Evolutionary conservation across 1,140 invertebrate genomes (phyloP).

Genomic region (Heliconius hermathena): DNA sequence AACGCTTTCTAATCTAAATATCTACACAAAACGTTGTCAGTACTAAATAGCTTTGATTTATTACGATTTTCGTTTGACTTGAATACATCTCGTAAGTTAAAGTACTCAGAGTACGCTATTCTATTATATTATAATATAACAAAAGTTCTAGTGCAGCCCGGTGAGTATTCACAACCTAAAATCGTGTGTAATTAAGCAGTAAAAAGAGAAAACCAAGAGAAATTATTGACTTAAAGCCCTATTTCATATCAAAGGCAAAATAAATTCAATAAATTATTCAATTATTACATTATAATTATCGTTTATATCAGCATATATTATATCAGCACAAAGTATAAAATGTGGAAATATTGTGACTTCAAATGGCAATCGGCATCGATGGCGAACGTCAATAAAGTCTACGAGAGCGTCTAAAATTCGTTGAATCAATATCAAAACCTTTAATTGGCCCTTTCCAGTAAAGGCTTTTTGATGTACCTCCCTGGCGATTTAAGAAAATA

Average conservation of each 20-base stretch:
- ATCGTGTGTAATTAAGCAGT: slow-evolving; percentile 42
- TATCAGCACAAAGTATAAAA: background rate
- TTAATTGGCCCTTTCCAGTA: slow-evolving; percentile 69
- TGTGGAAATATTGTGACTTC: slow-evolving; percentile 38
- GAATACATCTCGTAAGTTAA: background rate
- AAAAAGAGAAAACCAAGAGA: slow-evolving; percentile 43
- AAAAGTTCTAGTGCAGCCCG: too few species aligned
- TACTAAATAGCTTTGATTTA: slow-evolving; percentile 8
- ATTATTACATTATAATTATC: background rate
- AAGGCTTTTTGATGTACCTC: slow-evolving; percentile 66
- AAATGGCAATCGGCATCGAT: slow-evolving; percentile 53
- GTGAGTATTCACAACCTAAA: slow-evolving; percentile 27
- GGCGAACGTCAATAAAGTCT: slow-evolving; percentile 66
- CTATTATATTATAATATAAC: background rate
- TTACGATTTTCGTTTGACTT: background rate
- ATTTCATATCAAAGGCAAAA: background rate
- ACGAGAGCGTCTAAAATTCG: slow-evolving; percentile 58
- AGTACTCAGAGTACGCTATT: background rate
- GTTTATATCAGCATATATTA: background rate
- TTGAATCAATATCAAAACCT: slow-evolving; percentile 74
- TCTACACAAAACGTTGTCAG: slow-evolving; percentile 12
- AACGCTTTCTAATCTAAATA: slow-evolving; percentile 42
- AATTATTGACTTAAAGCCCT: slow-evolving; percentile 46
- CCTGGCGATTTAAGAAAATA: slow-evolving; percentile 64
- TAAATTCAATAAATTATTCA: background rate